These are phyloP conservation scores for Notodonta ziczac DNA, from an alignment of 2,888 invertebrate species.

Conservation along the genomic window DNA sequence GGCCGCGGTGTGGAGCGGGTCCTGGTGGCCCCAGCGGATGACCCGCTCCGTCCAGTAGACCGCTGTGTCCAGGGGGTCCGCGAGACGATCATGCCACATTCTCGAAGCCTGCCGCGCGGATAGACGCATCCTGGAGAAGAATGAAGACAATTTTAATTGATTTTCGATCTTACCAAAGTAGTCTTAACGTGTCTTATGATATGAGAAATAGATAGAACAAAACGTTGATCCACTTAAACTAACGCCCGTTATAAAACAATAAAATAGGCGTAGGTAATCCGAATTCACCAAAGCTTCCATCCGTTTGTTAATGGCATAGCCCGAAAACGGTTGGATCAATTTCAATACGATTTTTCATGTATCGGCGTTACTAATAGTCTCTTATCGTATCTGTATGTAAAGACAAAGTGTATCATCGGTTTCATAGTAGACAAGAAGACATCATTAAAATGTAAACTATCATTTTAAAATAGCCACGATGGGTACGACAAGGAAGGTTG, in stretches of 20 bases:
- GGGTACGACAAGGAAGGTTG: neutral
- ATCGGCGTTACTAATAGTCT: no score
- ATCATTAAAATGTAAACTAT: neutral
- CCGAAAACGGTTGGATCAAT: no score
- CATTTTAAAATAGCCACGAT: neutral
- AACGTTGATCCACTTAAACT: no score
- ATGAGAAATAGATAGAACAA: no score
- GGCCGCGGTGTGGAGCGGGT: constrained; percentile 60
- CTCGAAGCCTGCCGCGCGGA: constrained; percentile 74
- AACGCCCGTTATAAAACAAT: no score
- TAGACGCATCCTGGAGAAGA: constrained; percentile 63
- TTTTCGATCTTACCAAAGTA: no score
- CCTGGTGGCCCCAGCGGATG: constrained; percentile 69
- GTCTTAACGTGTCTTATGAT: no score
- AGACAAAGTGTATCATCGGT: constrained; percentile 10
- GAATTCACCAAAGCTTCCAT: no score
- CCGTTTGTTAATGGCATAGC: no score
- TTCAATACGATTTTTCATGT: no score
- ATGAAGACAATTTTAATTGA: constrained; percentile 12
- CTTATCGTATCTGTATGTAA: neutral
- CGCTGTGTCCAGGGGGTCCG: constrained; percentile 81
- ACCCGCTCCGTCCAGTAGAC: constrained; percentile 85
- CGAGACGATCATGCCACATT: constrained; percentile 80
- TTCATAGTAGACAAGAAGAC: no score
- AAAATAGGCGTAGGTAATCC: no score